Conservation (phyloP, 2,113 vertebrate genomes). For the Progne subis region DNA sequence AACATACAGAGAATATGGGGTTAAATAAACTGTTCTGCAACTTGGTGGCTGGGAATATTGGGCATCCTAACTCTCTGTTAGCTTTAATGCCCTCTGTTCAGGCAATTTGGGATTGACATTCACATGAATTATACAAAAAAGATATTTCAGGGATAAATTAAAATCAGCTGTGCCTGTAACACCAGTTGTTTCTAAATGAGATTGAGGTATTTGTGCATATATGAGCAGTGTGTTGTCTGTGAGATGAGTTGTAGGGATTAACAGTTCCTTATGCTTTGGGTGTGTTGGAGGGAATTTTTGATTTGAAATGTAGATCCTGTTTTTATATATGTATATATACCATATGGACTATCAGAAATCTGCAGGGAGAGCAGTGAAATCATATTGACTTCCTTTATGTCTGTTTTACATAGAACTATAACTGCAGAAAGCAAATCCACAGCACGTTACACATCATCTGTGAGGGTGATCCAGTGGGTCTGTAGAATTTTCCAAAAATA, state of each 20-base stretch:
- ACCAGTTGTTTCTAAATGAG: neutral
- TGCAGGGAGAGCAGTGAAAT: neutral
- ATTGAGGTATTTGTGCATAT: neutral
- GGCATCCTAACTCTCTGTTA: neutral
- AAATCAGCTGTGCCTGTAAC: neutral
- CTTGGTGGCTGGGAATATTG: neutral
- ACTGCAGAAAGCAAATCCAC: neutral
- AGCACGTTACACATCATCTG: neutral
- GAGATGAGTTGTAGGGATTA: neutral
- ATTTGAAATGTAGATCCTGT: neutral
- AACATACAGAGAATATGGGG: neutral
- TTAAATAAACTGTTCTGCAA: neutral
- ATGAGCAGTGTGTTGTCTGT: accelerated
- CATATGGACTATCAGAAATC: neutral
- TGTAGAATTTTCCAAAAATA: neutral
- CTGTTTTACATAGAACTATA: neutral
- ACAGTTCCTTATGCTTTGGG: neutral
- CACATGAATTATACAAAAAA: neutral
- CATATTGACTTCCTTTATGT: neutral
- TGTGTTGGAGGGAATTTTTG: neutral
- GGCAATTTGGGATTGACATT: neutral
- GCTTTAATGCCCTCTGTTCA: neutral
- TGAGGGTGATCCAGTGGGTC: neutral
- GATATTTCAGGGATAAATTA: neutral
- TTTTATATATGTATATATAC: neutral